phyloP scores from a whole-genome alignment of 1,140 invertebrate species.

The Bilobella aurantiaca region DNA sequence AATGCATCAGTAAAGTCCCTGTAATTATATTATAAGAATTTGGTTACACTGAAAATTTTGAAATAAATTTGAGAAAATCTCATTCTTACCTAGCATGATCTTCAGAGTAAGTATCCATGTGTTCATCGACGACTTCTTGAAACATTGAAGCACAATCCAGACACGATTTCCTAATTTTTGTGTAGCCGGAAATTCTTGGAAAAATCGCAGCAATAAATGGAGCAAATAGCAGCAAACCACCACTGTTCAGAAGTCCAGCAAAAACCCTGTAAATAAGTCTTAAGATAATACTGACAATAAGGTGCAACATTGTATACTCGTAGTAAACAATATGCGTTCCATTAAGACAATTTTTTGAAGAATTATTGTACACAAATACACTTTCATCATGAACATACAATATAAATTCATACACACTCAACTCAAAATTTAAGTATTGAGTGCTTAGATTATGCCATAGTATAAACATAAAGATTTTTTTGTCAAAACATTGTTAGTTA shows the following conservation, averaged over 20 bases:
- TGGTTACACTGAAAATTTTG: background rate
- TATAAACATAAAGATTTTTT: too few relatives aligned
- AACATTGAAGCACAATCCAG: background rate
- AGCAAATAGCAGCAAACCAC: background rate
- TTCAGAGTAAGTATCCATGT: conserved; percentile 4
- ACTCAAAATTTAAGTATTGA: too few relatives aligned
- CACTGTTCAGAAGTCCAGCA: background rate
- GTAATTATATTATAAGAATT: too few relatives aligned
- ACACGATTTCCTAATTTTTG: background rate
- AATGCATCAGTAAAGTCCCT: conserved; percentile 22
- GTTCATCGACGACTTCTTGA: background rate
- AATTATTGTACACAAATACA: too few relatives aligned
- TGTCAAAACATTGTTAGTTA: too few relatives aligned
- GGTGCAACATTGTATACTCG: too few relatives aligned
- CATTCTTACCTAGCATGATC: background rate
- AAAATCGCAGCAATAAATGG: background rate
- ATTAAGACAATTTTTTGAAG: too few relatives aligned
- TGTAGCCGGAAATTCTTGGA: background rate
- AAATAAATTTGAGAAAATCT: background rate
- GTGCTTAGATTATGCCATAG: too few relatives aligned
- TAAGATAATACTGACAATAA: too few relatives aligned
- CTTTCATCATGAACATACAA: too few relatives aligned
- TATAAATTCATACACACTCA: too few relatives aligned
- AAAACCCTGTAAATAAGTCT: conserved; percentile 9
- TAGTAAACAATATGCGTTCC: too few relatives aligned